phyloP scores from a whole-genome alignment of 2,888 invertebrate genomes.

The Ceriagrion tenellum region DNA sequence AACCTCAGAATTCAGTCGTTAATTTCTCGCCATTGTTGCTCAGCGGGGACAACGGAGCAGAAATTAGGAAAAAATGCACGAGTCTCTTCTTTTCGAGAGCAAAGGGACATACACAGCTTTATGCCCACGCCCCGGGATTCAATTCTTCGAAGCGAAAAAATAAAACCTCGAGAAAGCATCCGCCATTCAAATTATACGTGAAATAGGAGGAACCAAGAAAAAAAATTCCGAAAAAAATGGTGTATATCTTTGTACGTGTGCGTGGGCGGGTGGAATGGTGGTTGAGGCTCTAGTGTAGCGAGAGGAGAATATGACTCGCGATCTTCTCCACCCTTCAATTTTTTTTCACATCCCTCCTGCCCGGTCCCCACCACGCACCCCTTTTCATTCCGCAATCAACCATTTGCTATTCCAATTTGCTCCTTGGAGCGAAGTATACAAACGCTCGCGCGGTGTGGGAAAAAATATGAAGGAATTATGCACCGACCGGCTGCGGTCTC shows the following conservation, averaged over 20 bases:
- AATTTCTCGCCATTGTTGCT: background rate
- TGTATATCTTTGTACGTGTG: background rate
- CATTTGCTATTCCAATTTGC: conserved; percentile 44
- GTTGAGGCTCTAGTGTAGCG: background rate
- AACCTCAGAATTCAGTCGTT: background rate
- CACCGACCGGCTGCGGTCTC: background rate
- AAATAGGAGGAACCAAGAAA: background rate
- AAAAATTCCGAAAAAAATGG: background rate
- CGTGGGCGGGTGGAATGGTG: too few relatives aligned
- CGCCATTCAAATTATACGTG: conserved; percentile 17
- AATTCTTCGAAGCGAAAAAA: conserved; percentile 24
- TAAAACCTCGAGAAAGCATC: conserved; percentile 5
- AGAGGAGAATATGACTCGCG: background rate
- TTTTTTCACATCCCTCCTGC: background rate
- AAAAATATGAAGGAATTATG: conserved; percentile 41
- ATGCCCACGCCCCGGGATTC: background rate
- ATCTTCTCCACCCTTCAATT: background rate
- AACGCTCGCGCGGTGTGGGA: background rate
- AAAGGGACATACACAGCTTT: background rate
- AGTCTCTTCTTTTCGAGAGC: background rate
- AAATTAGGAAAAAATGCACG: background rate
- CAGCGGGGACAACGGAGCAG: background rate
- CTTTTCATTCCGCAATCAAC: background rate
- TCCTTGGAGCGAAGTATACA: background rate
- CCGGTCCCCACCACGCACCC: background rate